These are phyloP conservation scores for Rhinichthys osculus DNA, from an alignment of 2,797 vertebrate species.

Conservation along the genomic window DNA sequence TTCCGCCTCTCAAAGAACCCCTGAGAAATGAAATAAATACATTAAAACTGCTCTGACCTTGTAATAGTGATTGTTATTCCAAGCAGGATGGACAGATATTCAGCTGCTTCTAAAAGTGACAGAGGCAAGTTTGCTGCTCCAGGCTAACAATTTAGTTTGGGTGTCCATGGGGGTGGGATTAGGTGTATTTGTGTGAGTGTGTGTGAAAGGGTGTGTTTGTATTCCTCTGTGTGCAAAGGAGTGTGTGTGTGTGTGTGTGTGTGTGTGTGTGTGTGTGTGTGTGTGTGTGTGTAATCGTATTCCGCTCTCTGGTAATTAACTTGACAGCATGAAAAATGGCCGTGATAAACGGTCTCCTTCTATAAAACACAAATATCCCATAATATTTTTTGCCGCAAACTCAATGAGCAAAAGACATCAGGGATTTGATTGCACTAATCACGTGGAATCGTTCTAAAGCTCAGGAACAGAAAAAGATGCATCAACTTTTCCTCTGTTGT, in stretches of 20 bases:
- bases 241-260: slow-evolving; percentile 47
- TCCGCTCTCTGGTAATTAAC: slow-evolving; percentile 83
- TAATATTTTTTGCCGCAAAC: slow-evolving; percentile 70
- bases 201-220: slow-evolving; percentile 59
- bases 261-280: slow-evolving; percentile 64
- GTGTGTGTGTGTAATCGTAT: slow-evolving; percentile 75
- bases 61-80: slow-evolving; percentile 68
- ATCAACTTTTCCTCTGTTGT: slow-evolving; percentile 36
- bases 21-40: slow-evolving; percentile 64
- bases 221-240: slow-evolving; percentile 13
- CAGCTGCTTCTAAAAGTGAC: slow-evolving; percentile 70
- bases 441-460: slow-evolving; percentile 59
- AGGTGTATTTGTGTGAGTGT: slow-evolving; percentile 53
- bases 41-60: slow-evolving; percentile 69
- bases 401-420: slow-evolving; percentile 67
- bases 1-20: slow-evolving; percentile 51
- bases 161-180: slow-evolving; percentile 63
- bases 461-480: slow-evolving; percentile 46
- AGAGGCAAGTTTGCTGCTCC: slow-evolving; percentile 69
- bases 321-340: slow-evolving; percentile 87
- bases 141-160: slow-evolving; percentile 67
- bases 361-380: slow-evolving; percentile 79
- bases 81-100: slow-evolving; percentile 67
- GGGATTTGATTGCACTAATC: slow-evolving; percentile 67
- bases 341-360: slow-evolving; percentile 81